Conservation (phyloP, 2,888 invertebrate species). For the Eristalis pertinax region DNA sequence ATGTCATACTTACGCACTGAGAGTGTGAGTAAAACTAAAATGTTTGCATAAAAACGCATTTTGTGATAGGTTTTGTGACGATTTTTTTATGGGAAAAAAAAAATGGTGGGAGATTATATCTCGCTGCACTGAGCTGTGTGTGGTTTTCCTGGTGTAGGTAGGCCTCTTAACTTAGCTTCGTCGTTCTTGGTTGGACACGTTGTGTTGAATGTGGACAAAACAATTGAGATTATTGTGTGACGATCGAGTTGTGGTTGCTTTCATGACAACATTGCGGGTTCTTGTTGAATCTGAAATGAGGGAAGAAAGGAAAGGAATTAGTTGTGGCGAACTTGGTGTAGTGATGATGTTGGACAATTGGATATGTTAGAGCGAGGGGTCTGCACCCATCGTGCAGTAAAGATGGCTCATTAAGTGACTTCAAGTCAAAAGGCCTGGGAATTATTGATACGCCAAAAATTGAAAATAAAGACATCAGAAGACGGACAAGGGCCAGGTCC, state of each 20-base stretch:
- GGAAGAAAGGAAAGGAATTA: not conserved
- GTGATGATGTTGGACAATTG: no score
- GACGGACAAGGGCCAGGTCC: no score
- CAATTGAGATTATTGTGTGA: slow-evolving; percentile 29
- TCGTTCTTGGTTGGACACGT: slow-evolving; percentile 12
- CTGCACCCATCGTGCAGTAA: no score
- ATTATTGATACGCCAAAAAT: no score
- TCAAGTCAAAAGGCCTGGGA: no score
- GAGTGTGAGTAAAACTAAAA: slow-evolving; percentile 34
- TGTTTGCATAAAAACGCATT: slow-evolving; percentile 43
- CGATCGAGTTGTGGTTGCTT: slow-evolving; percentile 11
- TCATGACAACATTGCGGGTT: slow-evolving; percentile 33
- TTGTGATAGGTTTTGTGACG: slow-evolving; percentile 13
- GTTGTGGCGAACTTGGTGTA: not conserved
- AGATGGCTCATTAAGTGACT: no score
- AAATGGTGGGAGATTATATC: not conserved
- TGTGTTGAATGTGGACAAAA: slow-evolving; percentile 36
- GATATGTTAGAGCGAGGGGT: no score
- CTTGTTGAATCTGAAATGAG: slow-evolving; percentile 26
- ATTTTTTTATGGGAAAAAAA: not conserved
- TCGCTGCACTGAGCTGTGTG: not conserved
- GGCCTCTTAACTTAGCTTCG: not conserved
- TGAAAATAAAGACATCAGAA: no score
- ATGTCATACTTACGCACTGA: slow-evolving; percentile 53
- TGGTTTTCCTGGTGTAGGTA: not conserved